These are phyloP conservation scores for Lagopus leucura DNA, from an alignment of 2,113 vertebrate genomes.

Conservation along the genomic window DNA sequence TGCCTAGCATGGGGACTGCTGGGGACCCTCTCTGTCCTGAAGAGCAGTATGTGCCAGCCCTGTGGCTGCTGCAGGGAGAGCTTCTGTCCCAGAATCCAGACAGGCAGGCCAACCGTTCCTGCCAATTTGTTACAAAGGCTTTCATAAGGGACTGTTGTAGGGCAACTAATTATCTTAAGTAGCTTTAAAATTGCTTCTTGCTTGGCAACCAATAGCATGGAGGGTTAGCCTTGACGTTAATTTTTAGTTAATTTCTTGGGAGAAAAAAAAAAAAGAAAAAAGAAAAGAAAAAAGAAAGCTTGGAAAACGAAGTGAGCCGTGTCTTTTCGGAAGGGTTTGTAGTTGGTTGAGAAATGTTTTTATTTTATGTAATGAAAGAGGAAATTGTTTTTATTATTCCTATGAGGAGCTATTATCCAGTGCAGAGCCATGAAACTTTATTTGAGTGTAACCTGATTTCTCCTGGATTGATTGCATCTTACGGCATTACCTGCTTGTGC, in stretches of 20 bases:
- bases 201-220: background rate
- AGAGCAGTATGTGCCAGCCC: background rate
- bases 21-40: background rate
- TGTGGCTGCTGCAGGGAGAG: background rate
- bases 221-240: background rate
- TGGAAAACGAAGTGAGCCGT: background rate
- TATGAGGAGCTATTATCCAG: conserved; percentile 44
- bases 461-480: background rate
- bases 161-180: background rate
- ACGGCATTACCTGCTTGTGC: conserved; percentile 14
- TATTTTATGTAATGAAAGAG: conserved; percentile 6
- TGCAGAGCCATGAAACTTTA: conserved; percentile 16
- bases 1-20: background rate
- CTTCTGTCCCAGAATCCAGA: background rate
- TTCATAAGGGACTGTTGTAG: background rate
- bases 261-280: background rate
- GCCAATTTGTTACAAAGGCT: background rate
- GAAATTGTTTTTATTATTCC: conserved; percentile 55
- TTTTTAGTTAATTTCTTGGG: conserved; percentile 16
- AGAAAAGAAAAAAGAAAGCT: background rate
- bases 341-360: conserved; percentile 10
- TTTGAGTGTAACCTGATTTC: conserved; percentile 50
- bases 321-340: background rate
- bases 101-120: background rate
- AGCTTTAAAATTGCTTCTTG: background rate